A percentile compares a stretch with the other conserved stretches of the same genome.
These are phyloP conservation scores for Percina caprodes DNA, from an alignment of 2,113 vertebrate genomes.

Conservation along the genomic window DNA sequence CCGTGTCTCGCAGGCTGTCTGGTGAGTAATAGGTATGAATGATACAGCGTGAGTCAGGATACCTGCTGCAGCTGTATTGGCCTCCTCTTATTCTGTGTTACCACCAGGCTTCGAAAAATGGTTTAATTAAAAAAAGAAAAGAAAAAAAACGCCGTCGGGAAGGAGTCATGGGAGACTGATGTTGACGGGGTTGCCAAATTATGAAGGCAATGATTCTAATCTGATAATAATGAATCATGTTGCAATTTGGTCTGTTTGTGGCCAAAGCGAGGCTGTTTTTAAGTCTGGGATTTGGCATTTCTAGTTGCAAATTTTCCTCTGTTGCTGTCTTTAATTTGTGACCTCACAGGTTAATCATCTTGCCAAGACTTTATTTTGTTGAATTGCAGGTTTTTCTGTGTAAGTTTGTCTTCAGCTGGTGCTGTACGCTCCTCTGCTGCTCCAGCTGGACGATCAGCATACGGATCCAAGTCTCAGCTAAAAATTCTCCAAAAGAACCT, in stretches of 20 bases:
- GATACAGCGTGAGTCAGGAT: constrained; percentile 39
- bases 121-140: background rate
- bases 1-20: background rate
- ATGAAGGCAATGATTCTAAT: background rate
- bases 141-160: background rate
- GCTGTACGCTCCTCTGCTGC: background rate
- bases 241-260: background rate
- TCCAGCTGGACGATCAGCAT: constrained; percentile 4
- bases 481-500: constrained; percentile 23
- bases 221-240: constrained; percentile 20
- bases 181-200: background rate
- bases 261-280: background rate
- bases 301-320: constrained; percentile 18
- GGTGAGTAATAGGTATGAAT: constrained; percentile 34
- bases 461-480: constrained; percentile 14
- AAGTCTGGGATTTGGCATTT: constrained; percentile 22
- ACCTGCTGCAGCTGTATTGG: background rate
- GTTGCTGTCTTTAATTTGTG: constrained; percentile 40
- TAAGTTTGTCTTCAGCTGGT: constrained; percentile 14
- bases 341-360: constrained; percentile 22
- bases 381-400: constrained; percentile 6
- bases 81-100: background rate
- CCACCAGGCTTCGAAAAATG: background rate
- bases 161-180: background rate
- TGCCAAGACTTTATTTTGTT: constrained; percentile 26